Evolutionary conservation across 1,140 invertebrate species (phyloP).

Genomic region (Leptinotarsa defecta): DNA sequence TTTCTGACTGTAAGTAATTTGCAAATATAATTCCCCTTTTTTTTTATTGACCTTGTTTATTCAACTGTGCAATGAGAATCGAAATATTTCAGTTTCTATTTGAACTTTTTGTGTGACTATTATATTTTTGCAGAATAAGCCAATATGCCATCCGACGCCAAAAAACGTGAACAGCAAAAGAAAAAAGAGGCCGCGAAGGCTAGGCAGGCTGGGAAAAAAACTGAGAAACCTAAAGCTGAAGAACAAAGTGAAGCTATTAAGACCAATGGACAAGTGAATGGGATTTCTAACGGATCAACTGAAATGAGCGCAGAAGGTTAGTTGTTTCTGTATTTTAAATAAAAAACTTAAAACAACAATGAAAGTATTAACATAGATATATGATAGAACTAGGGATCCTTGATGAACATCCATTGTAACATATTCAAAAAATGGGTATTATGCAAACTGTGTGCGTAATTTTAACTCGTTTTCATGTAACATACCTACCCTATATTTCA

Average conservation of each 20-base stretch:
- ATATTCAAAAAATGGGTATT: no score
- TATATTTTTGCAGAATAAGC: background rate
- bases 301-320: constrained; percentile 61
- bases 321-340: background rate
- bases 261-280: constrained; percentile 49
- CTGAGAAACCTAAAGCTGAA: constrained; percentile 60
- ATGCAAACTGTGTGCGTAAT: no score
- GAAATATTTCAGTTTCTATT: no score
- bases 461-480: no score
- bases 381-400: no score
- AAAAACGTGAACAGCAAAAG: constrained; percentile 95
- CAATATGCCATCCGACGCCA: constrained; percentile 93
- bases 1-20: no score
- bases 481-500: no score
- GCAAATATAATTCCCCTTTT: background rate
- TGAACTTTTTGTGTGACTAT: background rate
- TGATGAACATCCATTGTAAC: no score
- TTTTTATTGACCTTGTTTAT: background rate
- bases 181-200: constrained; percentile 94
- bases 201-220: constrained; percentile 71
- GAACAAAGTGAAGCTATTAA: constrained; percentile 60
- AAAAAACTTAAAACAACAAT: no score
- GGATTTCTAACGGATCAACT: constrained; percentile 55
- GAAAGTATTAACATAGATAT: no score
- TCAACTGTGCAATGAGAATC: background rate